Percentiles rank a stretch among this genome's conserved stretches.
Evolutionary conservation across 2,797 vertebrate species (phyloP).

Genomic region (Crenuchus spilurus): DNA sequence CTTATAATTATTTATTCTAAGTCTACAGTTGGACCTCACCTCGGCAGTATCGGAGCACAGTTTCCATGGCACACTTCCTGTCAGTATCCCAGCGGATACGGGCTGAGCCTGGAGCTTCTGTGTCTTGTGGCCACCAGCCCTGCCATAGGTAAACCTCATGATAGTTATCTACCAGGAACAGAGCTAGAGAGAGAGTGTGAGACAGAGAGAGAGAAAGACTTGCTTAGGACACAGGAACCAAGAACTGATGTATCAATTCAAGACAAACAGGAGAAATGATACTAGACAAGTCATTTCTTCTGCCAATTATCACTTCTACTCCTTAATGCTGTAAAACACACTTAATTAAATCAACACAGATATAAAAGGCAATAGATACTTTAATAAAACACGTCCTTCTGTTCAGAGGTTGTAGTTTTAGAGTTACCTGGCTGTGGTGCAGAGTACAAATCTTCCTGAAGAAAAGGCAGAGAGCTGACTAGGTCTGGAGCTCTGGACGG

Average conservation of each 20-base stretch:
- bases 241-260: not conserved
- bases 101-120: constrained; percentile 90
- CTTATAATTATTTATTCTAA: too few species aligned
- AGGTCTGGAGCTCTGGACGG: constrained; percentile 83
- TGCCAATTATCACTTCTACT: too few species aligned
- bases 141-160: constrained; percentile 99
- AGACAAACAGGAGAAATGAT: too few species aligned
- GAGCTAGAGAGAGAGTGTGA: constrained; percentile 68
- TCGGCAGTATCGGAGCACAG: constrained; percentile 95
- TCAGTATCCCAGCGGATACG: constrained; percentile 95
- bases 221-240: not conserved
- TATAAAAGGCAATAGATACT: not conserved
- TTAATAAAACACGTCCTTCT: not conserved
- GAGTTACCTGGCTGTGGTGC: constrained; percentile 87
- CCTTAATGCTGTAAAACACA: too few species aligned
- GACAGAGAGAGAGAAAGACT: not conserved
- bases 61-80: constrained; percentile 96
- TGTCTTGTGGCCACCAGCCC: constrained; percentile 97
- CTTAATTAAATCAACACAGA: not conserved
- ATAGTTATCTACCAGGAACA: constrained; percentile 98
- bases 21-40: constrained; percentile 70
- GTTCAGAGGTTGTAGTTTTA: not conserved
- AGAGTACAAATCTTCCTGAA: constrained; percentile 96
- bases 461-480: constrained; percentile 93
- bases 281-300: too few species aligned